Conservation (phyloP, 2,113 vertebrate species). For the Struthio camelus region DNA sequence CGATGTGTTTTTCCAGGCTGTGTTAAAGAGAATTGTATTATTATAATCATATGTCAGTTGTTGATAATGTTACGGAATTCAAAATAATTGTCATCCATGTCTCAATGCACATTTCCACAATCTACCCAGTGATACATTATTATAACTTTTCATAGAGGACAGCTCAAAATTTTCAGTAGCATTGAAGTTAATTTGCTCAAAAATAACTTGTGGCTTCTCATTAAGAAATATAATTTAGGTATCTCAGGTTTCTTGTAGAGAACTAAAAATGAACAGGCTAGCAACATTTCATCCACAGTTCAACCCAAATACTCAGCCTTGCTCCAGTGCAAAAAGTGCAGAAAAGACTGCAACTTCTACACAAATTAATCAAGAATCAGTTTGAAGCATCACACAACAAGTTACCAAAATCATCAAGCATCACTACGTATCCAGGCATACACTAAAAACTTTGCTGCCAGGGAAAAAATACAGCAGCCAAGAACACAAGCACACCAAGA, state of each 20-base stretch:
- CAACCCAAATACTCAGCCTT: not conserved
- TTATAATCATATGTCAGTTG: conserved; percentile 88
- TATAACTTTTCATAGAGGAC: not conserved
- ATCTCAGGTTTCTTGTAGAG: not conserved
- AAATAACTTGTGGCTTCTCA: not conserved
- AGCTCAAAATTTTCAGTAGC: not conserved
- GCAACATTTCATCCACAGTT: conserved; percentile 1
- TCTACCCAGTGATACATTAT: not conserved
- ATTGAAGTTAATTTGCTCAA: not conserved
- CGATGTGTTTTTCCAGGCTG: conserved; percentile 94
- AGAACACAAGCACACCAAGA: too few species aligned
- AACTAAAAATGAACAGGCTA: not conserved
- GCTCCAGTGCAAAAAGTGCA: not conserved
- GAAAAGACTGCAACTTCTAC: not conserved
- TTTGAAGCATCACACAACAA: not conserved
- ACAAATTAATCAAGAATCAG: not conserved
- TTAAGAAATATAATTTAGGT: not conserved
- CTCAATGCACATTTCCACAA: conserved; percentile 72
- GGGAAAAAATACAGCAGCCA: not conserved
- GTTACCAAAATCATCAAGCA: not conserved
- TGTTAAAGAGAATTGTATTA: conserved; percentile 86
- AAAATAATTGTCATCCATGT: conserved; percentile 79
- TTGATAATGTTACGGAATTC: conserved; percentile 88
- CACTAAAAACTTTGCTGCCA: not conserved
- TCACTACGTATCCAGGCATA: not conserved